phyloP scores from a whole-genome alignment of 2,888 invertebrate genomes.

The Odontocerum albicorne region DNA sequence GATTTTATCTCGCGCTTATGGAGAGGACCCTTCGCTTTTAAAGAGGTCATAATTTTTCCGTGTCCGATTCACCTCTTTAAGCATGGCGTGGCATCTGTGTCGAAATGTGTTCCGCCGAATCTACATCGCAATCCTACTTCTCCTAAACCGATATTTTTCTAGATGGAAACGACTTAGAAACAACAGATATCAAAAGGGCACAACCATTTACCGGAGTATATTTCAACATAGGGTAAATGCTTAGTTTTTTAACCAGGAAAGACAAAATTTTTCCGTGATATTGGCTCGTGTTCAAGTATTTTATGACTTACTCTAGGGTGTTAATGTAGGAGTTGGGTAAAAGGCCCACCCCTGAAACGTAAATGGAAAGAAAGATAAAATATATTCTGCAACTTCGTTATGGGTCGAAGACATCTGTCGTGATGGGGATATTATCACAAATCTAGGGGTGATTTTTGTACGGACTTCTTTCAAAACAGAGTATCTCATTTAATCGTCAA shows the following conservation, averaged over 20 bases:
- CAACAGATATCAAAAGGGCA: background rate
- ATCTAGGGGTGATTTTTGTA: constrained; percentile 8
- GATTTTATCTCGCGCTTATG: constrained; percentile 38
- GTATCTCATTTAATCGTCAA: no score
- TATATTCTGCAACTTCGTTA: constrained; percentile 29
- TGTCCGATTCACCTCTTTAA: constrained; percentile 35
- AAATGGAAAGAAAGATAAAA: constrained; percentile 24
- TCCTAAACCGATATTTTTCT: no score
- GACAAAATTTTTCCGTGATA: background rate
- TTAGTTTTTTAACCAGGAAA: background rate
- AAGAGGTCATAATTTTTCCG: constrained; percentile 36
- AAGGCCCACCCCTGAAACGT: background rate
- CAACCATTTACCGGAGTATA: background rate
- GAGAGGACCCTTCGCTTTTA: constrained; percentile 34
- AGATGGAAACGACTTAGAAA: no score
- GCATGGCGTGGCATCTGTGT: constrained; percentile 27
- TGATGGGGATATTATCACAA: constrained; percentile 17
- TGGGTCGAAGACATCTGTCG: constrained; percentile 31
- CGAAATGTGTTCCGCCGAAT: constrained; percentile 17
- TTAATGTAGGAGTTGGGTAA: background rate
- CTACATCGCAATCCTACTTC: no score
- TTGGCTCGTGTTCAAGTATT: background rate
- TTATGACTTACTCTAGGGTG: background rate
- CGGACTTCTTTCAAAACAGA: constrained; percentile 7
- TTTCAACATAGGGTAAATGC: background rate